A percentile compares a stretch with the other conserved stretches of the same genome.
Evolutionary conservation across 2,888 invertebrate species (phyloP).

Genomic region (Eueremaeus valkanovi): DNA sequence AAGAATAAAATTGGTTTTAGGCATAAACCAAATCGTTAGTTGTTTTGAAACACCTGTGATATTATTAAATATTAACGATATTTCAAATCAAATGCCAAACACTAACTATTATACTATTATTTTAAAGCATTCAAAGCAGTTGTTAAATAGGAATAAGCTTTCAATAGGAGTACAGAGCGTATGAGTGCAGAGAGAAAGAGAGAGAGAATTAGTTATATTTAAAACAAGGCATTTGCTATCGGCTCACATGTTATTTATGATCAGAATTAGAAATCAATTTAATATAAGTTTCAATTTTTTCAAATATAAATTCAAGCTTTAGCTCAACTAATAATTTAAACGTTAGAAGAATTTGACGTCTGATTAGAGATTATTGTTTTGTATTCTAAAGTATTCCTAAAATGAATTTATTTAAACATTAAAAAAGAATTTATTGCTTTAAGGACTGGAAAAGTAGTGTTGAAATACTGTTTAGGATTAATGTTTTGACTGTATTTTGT

Average conservation of each 20-base stretch:
- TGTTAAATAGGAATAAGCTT: not conserved
- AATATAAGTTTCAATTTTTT: not conserved
- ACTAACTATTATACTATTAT: slow-evolving; percentile 14
- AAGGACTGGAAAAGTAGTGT: too few relatives aligned
- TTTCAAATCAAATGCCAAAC: slow-evolving; percentile 28
- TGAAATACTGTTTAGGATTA: too few relatives aligned
- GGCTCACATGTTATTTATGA: not conserved
- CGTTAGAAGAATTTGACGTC: not conserved
- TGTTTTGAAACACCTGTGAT: slow-evolving; percentile 23
- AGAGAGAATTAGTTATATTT: not conserved
- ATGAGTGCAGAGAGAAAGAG: too few relatives aligned
- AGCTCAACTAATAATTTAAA: not conserved
- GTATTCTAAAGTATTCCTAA: not conserved
- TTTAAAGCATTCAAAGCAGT: slow-evolving; percentile 1
- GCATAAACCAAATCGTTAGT: not conserved
- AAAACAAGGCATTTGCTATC: too few relatives aligned
- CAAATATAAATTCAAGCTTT: not conserved
- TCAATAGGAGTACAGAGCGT: not conserved
- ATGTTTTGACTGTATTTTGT: too few relatives aligned
- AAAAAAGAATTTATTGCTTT: too few relatives aligned
- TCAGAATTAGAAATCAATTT: not conserved
- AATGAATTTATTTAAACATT: not conserved
- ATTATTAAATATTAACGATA: slow-evolving; percentile 26
- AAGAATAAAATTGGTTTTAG: slow-evolving; percentile 13
- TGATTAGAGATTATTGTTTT: not conserved